Conservation (phyloP, 2,888 invertebrate genomes). For the Cephus runcator region DNA sequence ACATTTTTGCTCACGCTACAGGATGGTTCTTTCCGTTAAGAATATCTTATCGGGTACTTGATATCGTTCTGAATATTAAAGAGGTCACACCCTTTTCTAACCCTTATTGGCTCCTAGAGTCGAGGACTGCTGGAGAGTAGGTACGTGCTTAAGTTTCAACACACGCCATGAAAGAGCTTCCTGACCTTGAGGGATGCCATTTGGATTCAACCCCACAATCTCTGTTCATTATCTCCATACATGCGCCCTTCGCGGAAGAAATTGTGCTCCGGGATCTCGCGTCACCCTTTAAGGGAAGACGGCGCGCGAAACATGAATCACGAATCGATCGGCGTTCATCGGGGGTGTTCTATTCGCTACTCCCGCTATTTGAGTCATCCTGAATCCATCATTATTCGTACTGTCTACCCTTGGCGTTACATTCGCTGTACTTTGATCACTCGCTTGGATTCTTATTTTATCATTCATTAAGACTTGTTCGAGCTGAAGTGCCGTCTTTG, state of each 20-base stretch:
- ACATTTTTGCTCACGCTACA: neutral
- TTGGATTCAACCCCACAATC: neutral
- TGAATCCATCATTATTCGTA: constrained; percentile 36
- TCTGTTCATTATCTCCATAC: neutral
- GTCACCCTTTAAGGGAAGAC: constrained; percentile 2
- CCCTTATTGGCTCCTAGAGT: neutral
- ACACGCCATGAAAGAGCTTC: neutral
- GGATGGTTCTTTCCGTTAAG: neutral
- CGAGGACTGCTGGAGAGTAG: neutral
- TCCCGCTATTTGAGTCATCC: constrained; percentile 6
- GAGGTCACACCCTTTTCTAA: neutral
- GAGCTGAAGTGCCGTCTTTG: neutral
- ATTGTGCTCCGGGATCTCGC: neutral
- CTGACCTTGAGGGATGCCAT: neutral
- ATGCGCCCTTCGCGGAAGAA: neutral
- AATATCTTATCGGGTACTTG: neutral
- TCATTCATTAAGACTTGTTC: neutral
- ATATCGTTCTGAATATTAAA: neutral
- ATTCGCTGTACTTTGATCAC: neutral
- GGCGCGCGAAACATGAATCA: constrained; percentile 39
- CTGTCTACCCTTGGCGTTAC: constrained; percentile 22
- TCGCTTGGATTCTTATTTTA: neutral
- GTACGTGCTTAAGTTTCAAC: neutral
- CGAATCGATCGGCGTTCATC: constrained; percentile 50
- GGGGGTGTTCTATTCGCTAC: constrained; percentile 22